These are phyloP conservation scores for Enteromius trimaculatus DNA, from an alignment of 2,797 vertebrate genomes.

Conservation along the genomic window DNA sequence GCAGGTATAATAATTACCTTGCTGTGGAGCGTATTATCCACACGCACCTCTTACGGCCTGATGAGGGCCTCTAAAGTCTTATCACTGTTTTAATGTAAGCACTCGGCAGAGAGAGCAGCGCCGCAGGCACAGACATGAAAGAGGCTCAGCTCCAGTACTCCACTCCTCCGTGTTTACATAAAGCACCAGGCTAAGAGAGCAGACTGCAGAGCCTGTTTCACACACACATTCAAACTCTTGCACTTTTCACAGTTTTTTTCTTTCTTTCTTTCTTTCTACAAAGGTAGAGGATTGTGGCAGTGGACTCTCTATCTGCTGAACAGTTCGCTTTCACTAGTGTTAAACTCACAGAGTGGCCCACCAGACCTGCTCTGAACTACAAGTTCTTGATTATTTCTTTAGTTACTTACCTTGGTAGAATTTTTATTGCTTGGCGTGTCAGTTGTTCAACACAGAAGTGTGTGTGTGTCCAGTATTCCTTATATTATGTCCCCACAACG, in stretches of 20 bases:
- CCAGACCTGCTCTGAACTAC: neutral
- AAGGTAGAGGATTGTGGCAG: constrained; percentile 12
- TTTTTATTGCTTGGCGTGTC: neutral
- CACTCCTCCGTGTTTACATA: constrained; percentile 55
- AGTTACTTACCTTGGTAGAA: neutral
- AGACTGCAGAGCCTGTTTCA: constrained; percentile 28
- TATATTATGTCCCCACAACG: neutral
- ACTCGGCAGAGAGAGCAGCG: constrained; percentile 37
- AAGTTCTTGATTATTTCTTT: neutral
- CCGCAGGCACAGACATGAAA: constrained; percentile 54
- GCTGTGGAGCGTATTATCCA: constrained; percentile 55
- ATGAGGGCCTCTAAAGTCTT: constrained; percentile 56
- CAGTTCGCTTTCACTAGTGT: neutral
- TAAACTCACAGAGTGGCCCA: neutral
- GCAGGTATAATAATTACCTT: constrained; percentile 63
- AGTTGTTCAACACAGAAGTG: neutral
- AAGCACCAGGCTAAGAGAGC: constrained; percentile 50
- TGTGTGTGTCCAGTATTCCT: neutral
- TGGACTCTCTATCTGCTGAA: neutral
- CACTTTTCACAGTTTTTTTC: constrained; percentile 29
- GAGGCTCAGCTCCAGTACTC: constrained; percentile 42
- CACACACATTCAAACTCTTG: constrained; percentile 15
- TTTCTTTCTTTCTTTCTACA: constrained; percentile 3
- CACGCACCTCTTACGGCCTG: constrained; percentile 45
- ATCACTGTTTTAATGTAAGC: constrained; percentile 60